Conservation (phyloP, 2,797 vertebrate species). For the Podarcis lilfordi region DNA sequence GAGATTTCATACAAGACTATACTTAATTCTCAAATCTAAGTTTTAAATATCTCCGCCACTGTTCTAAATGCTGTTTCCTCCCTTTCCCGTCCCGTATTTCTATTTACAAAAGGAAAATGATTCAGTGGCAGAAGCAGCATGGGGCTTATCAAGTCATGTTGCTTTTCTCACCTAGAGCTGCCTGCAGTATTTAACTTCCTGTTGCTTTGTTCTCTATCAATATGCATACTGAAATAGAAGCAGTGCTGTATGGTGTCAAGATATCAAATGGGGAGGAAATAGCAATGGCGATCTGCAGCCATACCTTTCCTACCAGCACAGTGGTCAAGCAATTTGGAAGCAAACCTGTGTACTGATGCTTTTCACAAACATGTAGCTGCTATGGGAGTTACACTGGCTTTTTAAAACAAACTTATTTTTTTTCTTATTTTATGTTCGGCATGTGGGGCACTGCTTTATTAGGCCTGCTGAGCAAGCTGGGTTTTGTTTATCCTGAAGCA, state of each 20-base stretch:
- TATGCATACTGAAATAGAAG: constrained; percentile 46
- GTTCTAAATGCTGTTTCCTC: constrained; percentile 16
- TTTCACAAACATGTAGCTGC: constrained; percentile 30
- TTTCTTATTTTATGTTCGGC: constrained; percentile 60
- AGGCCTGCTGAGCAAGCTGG: constrained; percentile 42
- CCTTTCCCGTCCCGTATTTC: constrained; percentile 26
- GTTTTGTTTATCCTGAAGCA: constrained; percentile 66
- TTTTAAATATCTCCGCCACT: constrained; percentile 55
- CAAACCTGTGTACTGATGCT: constrained; percentile 27
- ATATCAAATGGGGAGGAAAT: constrained; percentile 52
- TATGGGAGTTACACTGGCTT: constrained; percentile 26
- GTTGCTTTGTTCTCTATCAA: constrained; percentile 46
- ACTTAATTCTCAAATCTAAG: constrained; percentile 49
- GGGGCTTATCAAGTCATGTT: constrained; percentile 31
- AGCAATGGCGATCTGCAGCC: constrained; percentile 1
- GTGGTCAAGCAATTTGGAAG: constrained; percentile 32
- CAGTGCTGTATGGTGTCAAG: constrained; percentile 44
- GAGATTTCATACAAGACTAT: constrained; percentile 39
- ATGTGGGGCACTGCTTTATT: constrained; percentile 42
- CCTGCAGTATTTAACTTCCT: constrained; percentile 48
- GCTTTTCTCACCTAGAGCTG: constrained; percentile 42
- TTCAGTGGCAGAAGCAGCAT: constrained; percentile 51
- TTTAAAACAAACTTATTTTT: constrained; percentile 31
- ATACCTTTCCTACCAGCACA: constrained; percentile 18
- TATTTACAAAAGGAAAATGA: constrained; percentile 62